phyloP scores from a whole-genome alignment of 2,888 invertebrate species.

The Temnothorax ravouxi region DNA sequence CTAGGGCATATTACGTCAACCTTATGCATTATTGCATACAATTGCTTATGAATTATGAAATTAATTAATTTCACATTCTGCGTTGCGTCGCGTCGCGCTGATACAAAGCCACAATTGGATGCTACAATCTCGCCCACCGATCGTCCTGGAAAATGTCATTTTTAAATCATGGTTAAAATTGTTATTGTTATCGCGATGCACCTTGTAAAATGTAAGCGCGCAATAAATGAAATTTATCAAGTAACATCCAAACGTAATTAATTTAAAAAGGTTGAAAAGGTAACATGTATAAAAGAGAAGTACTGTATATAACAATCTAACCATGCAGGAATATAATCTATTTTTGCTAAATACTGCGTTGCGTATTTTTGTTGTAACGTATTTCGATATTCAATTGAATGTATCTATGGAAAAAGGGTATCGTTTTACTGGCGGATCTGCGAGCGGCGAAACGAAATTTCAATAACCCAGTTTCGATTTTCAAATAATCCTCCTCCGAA shows the following conservation, averaged over 20 bases:
- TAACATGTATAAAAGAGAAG: slow-evolving; percentile 1
- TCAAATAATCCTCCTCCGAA: slow-evolving; percentile 55
- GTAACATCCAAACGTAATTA: slow-evolving; percentile 27
- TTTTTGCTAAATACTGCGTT: slow-evolving; percentile 40
- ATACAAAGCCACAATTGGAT: slow-evolving; percentile 59
- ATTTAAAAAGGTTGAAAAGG: slow-evolving; percentile 14
- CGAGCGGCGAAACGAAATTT: slow-evolving; percentile 53
- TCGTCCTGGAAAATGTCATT: slow-evolving; percentile 51
- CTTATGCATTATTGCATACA: slow-evolving; percentile 55
- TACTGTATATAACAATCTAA: slow-evolving; percentile 22
- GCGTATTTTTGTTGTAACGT: slow-evolving; percentile 54
- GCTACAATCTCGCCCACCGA: slow-evolving; percentile 44
- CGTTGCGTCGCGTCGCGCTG: slow-evolving; percentile 40
- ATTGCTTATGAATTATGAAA: slow-evolving; percentile 59
- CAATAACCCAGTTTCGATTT: slow-evolving; percentile 58
- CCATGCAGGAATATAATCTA: slow-evolving; percentile 50
- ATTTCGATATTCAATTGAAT: slow-evolving; percentile 58
- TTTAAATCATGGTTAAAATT: slow-evolving; percentile 47
- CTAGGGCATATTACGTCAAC: slow-evolving; percentile 53
- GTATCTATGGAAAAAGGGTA: slow-evolving; percentile 52
- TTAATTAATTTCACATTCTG: slow-evolving; percentile 57
- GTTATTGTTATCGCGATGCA: slow-evolving; percentile 38
- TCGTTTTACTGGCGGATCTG: slow-evolving; percentile 52
- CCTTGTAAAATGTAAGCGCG: slow-evolving; percentile 45
- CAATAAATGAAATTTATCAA: slow-evolving; percentile 51